Conservation (phyloP, 2,888 invertebrate genomes). For the Lamproptera curius region DNA sequence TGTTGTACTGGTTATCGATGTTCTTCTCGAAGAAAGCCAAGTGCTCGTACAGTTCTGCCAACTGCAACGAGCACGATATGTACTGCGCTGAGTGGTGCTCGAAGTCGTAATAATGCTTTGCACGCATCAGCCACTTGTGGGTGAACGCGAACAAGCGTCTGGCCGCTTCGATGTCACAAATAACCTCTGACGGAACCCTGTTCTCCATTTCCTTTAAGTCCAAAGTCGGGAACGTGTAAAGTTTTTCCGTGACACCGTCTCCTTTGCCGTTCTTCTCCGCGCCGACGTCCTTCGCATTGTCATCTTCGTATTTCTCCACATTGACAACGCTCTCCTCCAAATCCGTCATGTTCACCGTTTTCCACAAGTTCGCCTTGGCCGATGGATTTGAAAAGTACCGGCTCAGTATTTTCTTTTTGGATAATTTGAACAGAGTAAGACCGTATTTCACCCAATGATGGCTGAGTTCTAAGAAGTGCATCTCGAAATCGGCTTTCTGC, state of each 20-base stretch:
- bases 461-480: conserved; percentile 70
- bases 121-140: conserved; percentile 79
- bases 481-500: conserved; percentile 61
- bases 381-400: conserved; percentile 53
- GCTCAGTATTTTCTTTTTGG: conserved; percentile 67
- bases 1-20: conserved; percentile 78
- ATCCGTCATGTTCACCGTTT: conserved; percentile 45
- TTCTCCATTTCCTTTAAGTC: conserved; percentile 56
- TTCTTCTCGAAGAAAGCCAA: conserved; percentile 85
- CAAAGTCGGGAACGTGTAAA: conserved; percentile 53
- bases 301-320: conserved; percentile 44
- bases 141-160: conserved; percentile 74
- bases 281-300: conserved; percentile 53
- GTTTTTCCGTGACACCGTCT: conserved; percentile 41
- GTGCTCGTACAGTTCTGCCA: conserved; percentile 82
- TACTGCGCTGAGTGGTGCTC: conserved; percentile 78
- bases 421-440: conserved; percentile 74
- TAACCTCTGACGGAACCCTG: conserved; percentile 48
- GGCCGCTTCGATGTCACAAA: conserved; percentile 63
- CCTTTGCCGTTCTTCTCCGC: conserved; percentile 56
- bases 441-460: conserved; percentile 81
- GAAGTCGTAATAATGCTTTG: conserved; percentile 77
- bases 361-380: conserved; percentile 56
- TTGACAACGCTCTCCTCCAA: conserved; percentile 36
- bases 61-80: conserved; percentile 77